Evolutionary conservation across 2,888 invertebrate genomes (phyloP), one percentile per base, ranked within the genome.

Genomic region (Ceratothoa steindachneri): DNA sequence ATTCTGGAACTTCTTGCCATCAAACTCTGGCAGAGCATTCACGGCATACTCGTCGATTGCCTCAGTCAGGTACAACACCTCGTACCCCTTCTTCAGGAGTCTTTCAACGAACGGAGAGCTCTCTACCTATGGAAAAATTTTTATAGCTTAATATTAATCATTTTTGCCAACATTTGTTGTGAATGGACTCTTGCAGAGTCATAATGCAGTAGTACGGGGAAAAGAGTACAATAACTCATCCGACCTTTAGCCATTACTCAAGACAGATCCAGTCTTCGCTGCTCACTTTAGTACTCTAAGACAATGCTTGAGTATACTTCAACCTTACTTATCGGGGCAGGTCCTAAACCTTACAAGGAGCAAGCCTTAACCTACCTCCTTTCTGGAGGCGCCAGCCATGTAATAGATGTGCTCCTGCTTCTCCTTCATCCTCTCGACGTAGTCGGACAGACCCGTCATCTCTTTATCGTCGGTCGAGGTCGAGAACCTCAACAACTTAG

Each of bases 1-100:
- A 85, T 99, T 99, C 86, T 96, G 96, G 92, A 99, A 98, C 86
- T 97, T 98, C 87, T 97, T 95, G 71, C 96, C 95, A 83, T 99
- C 98, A 86, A 93, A 99, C 86, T 99, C 98, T 0, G 98, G 97
- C 84, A 99, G 87, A 65, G 96, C 91, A 69, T 95, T 94, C 81
- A 99, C 92, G 82, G 93, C 91, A 86, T 99, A 99, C 86, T 99
- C 99, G 86, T 99, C 99, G 67, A 99, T 97, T 31, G 99, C 94
- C 86, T 99, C 99, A 9, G 91, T 90, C 69, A 99, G 87, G 84
- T 90, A 97, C 78, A 99, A 86, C 73, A 97, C 95, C 88, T 99
- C 99, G 85, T 92, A 96, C 15, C 97, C 97, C 85, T 94, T 95
- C 84, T 90, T 90, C 81, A 95, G 86, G 51, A 99, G 88, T 67